phyloP scores from a whole-genome alignment of 2,113 vertebrate genomes.

The Sceloporus tristichus region DNA sequence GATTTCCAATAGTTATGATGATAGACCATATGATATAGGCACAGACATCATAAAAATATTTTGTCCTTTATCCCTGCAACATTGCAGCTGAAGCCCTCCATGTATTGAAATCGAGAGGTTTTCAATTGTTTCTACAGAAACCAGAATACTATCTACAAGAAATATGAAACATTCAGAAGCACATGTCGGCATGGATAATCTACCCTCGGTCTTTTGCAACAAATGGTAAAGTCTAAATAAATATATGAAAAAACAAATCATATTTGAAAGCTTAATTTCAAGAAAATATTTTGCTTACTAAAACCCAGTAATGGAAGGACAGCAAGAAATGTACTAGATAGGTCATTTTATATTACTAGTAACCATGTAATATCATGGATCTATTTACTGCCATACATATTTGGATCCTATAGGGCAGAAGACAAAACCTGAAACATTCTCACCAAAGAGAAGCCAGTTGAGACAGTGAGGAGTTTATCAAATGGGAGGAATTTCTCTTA shows the following conservation, averaged over 20 bases:
- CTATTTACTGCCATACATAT: background rate
- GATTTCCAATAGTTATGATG: background rate
- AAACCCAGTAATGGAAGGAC: background rate
- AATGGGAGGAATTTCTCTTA: too few species aligned
- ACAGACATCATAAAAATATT: background rate
- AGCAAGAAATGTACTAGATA: background rate
- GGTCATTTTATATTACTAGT: background rate
- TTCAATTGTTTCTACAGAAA: background rate
- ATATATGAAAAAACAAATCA: background rate
- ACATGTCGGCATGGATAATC: background rate
- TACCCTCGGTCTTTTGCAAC: background rate
- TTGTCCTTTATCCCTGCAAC: background rate
- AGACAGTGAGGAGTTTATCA: background rate
- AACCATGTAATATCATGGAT: background rate
- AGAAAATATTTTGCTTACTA: background rate
- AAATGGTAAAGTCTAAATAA: background rate
- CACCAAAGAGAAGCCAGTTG: background rate
- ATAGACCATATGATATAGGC: background rate
- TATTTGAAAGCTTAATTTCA: slow-evolving; percentile 2
- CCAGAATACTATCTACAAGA: background rate
- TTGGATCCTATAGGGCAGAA: background rate
- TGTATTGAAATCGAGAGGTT: background rate
- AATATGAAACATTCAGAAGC: slow-evolving; percentile 5
- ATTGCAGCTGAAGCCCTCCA: background rate
- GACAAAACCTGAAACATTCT: background rate